Evolutionary conservation across 1,140 invertebrate genomes (phyloP), one percentile per base, ranked within the genome.

Genomic region (Drosophila sechellia): DNA sequence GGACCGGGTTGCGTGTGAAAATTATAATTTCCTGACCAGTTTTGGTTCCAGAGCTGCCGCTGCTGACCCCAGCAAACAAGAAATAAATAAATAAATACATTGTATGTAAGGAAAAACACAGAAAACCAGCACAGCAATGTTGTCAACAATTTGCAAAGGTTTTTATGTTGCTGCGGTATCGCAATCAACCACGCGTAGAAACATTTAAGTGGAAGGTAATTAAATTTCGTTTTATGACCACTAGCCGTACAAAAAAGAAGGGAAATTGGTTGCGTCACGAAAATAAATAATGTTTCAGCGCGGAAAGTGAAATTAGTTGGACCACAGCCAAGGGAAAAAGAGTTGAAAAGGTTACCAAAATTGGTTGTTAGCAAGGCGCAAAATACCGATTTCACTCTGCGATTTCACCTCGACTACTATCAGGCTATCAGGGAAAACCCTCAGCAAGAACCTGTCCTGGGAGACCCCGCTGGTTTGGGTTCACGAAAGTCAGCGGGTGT

Each of bases 1-100:
- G 17, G 46, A 73, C 31, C 53, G 35, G 73, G 54, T 87, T 89
- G 84, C 84, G 84, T 87, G 84, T 87, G 84, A 89, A 87, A 87
- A 87, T 87, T 89, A 89, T 89, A 87, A 84, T 87, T 87, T 89
- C 76, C 79, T 87, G 84, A 79, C 79, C 69, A 79, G 77, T 69
- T 74, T 53, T 39, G 56, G 57, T 54, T 68, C 48, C 48, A 76
- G 58, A 31, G 60, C 58, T 40, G 11, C 50, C 52, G 60, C 54
- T 34, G 60, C 58, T 52, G 74, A 46, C 64, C 46, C 64, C 57
- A 25, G 27, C 66, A 49, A 43, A 15, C 66, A 54, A 43, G 13
- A 57, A 68, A 15, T n/a, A 74, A 45, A 43, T 10, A 45, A 20
- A 45, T 39, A 45, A 20, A 15, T 45, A 78, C 20, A 46, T 25